Conservation (phyloP, 2,113 vertebrate species). For the Cettia cetti region DNA sequence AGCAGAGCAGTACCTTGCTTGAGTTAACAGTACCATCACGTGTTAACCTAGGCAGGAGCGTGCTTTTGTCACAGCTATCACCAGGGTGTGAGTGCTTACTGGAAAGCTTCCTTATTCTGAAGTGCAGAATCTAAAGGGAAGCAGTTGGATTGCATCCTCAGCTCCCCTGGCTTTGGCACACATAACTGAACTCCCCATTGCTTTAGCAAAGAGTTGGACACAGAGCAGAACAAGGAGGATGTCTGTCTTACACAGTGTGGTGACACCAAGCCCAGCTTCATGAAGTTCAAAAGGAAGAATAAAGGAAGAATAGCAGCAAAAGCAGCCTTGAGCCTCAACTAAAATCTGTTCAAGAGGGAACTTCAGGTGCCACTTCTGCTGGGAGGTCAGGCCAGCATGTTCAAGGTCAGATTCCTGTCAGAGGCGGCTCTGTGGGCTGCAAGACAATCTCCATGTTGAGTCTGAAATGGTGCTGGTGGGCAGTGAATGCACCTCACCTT, state of each 20-base stretch:
- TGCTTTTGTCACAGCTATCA: background rate
- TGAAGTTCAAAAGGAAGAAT: background rate
- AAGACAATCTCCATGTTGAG: rapidly evolving
- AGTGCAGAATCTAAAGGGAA: background rate
- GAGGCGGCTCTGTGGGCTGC: background rate
- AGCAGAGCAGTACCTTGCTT: background rate
- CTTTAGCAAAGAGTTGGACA: background rate
- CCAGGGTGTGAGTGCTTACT: background rate
- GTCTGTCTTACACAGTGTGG: rapidly evolving
- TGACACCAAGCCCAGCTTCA: background rate
- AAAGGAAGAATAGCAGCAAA: background rate
- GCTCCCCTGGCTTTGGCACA: background rate
- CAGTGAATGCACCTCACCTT: background rate
- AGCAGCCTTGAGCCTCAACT: background rate
- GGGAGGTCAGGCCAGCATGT: background rate
- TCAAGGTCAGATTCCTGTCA: background rate
- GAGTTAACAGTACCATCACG: rapidly evolving
- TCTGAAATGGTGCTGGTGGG: background rate
- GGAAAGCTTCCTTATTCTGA: background rate
- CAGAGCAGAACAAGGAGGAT: background rate
- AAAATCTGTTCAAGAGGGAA: rapidly evolving
- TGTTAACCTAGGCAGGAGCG: background rate
- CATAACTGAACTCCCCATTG: background rate
- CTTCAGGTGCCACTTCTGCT: background rate
- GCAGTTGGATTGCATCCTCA: background rate